Evolutionary conservation across 2,113 vertebrate species (phyloP).

Genomic region (Dermatemys mawii): DNA sequence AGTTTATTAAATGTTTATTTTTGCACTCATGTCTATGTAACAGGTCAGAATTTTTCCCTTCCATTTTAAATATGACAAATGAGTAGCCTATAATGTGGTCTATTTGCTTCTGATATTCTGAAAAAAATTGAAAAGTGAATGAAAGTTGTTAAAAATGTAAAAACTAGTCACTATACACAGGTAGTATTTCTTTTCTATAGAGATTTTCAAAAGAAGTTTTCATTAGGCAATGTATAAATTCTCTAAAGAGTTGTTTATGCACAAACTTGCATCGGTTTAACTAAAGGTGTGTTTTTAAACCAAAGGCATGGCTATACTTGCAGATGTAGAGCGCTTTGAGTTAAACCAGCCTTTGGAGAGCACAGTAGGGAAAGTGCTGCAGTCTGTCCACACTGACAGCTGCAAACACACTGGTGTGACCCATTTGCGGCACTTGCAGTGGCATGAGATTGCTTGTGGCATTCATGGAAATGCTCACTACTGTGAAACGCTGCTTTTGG

Average conservation of each 20-base stretch:
- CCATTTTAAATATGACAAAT: not conserved
- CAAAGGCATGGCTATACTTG: too few species aligned
- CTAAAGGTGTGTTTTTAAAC: not conserved
- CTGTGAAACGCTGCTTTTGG: too few species aligned
- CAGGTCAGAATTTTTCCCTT: constrained; percentile 5
- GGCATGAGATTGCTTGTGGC: too few species aligned
- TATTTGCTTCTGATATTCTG: not conserved
- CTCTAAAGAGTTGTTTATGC: not conserved
- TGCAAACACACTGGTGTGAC: too few species aligned
- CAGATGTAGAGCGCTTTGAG: too few species aligned
- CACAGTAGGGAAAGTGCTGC: too few species aligned
- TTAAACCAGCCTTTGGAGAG: too few species aligned
- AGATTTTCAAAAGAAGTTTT: not conserved
- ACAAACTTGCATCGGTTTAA: not conserved
- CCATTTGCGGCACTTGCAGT: too few species aligned
- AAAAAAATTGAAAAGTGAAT: not conserved
- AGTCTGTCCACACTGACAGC: too few species aligned
- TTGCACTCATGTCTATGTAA: not conserved
- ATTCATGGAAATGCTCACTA: too few species aligned
- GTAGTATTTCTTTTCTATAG: not conserved
- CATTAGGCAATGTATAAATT: not conserved
- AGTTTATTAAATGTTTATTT: constrained; percentile 28
- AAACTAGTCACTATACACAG: not conserved
- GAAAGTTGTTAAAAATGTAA: not conserved
- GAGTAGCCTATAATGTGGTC: not conserved